These are phyloP conservation scores for Phycodurus eques DNA, from an alignment of 2,113 vertebrate species.

Conservation along the genomic window DNA sequence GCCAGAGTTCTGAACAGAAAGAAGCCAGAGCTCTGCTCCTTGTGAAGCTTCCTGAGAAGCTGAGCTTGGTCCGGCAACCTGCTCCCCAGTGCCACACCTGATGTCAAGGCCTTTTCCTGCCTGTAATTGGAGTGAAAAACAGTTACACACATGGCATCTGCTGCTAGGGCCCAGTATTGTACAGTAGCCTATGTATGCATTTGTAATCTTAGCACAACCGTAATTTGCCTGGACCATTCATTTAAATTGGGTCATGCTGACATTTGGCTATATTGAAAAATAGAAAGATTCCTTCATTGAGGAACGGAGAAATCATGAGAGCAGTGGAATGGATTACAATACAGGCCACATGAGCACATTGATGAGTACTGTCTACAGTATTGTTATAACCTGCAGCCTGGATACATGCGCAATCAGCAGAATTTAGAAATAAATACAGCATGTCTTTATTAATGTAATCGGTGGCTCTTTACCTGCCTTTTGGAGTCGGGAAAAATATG, in stretches of 20 bases:
- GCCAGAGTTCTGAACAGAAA: slow-evolving; percentile 79
- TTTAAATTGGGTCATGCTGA: background rate
- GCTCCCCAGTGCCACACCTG: slow-evolving; percentile 37
- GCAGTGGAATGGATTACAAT: no score
- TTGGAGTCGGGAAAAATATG: background rate
- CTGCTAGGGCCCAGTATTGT: slow-evolving; percentile 11
- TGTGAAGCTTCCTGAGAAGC: slow-evolving; percentile 76
- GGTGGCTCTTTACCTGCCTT: background rate
- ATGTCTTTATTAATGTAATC: background rate
- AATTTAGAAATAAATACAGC: background rate
- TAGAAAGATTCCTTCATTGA: background rate
- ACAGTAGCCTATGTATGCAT: background rate
- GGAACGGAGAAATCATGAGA: no score
- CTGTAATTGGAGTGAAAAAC: slow-evolving; percentile 60
- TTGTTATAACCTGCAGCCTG: no score
- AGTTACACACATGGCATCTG: slow-evolving; percentile 35
- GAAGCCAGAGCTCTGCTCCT: slow-evolving; percentile 63
- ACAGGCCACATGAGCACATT: no score
- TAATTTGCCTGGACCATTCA: background rate
- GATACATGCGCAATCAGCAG: background rate
- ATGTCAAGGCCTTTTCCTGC: slow-evolving; percentile 55
- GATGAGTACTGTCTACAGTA: no score
- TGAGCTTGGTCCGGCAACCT: slow-evolving; percentile 76
- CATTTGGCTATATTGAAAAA: background rate
- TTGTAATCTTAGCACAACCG: background rate